A percentile compares a stretch with the other conserved stretches of the same genome.
phyloP scores from a whole-genome alignment of 2,888 invertebrate species.

The Drosophila fungiperda region DNA sequence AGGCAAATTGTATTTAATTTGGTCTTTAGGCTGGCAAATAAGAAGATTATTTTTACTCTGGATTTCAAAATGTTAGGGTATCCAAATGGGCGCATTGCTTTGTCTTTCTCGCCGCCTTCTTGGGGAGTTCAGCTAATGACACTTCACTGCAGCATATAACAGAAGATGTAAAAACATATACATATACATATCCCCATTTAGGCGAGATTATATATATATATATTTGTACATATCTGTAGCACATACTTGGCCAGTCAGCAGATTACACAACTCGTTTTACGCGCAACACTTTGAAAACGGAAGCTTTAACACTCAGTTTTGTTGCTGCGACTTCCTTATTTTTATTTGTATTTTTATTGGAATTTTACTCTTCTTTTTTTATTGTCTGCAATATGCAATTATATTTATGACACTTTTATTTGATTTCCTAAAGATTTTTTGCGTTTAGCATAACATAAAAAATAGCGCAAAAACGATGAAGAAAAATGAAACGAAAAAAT shows the following conservation, averaged over 20 bases:
- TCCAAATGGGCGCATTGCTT: constrained; percentile 4
- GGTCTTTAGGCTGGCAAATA: neutral
- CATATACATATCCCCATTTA: too few relatives aligned
- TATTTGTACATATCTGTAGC: constrained; percentile 24
- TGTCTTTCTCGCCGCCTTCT: constrained; percentile 18
- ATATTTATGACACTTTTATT: constrained; percentile 78
- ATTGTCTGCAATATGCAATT: constrained; percentile 60
- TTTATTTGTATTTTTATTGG: constrained; percentile 9
- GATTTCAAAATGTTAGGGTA: constrained; percentile 23
- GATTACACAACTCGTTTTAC: constrained; percentile 5
- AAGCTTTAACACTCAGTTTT: neutral
- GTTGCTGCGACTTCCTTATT: constrained; percentile 10
- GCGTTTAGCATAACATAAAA: constrained; percentile 65
- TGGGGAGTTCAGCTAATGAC: constrained; percentile 54
- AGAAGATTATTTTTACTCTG: neutral
- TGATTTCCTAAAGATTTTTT: constrained; percentile 73
- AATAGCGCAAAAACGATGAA: constrained; percentile 8
- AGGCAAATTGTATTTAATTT: neutral
- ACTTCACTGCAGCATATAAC: constrained; percentile 40
- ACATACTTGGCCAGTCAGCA: constrained; percentile 21
- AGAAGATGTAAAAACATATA: constrained; percentile 41
- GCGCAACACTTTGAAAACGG: constrained; percentile 28
- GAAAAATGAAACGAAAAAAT: constrained; percentile 5
- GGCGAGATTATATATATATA: neutral
- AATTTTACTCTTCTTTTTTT: constrained; percentile 12